Percentiles rank a stretch among this genome's conserved stretches.
Evolutionary conservation across 1,140 invertebrate species (phyloP).

Genomic region (Papilio helenus): DNA sequence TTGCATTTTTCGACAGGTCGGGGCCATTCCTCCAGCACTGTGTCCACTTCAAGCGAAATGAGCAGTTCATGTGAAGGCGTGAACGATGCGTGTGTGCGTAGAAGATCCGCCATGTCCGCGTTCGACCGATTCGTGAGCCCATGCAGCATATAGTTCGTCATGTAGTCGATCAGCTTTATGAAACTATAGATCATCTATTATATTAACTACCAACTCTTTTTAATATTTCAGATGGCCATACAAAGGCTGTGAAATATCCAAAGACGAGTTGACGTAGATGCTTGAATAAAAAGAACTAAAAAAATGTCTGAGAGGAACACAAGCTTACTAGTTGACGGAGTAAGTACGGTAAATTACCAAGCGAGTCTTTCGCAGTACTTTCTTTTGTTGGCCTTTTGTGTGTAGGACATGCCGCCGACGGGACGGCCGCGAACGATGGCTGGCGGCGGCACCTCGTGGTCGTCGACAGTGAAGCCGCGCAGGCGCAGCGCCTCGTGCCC

Average conservation of each 20-base stretch:
- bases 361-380: conserved; percentile 87
- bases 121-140: conserved; percentile 87
- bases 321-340: too few relatives aligned
- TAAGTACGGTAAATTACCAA: conserved; percentile 54
- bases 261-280: too few relatives aligned
- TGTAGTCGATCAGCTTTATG: conserved; percentile 89
- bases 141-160: conserved; percentile 88
- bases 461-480: conserved; percentile 89
- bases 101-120: conserved; percentile 83
- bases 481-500: conserved; percentile 89
- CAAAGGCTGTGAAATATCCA: too few relatives aligned
- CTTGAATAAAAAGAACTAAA: too few relatives aligned
- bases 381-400: conserved; percentile 91
- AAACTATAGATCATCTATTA: conserved; percentile 84
- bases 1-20: conserved; percentile 68
- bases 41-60: conserved; percentile 55
- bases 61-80: conserved; percentile 59
- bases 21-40: conserved; percentile 83
- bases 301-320: too few relatives aligned
- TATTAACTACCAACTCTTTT: neutral
- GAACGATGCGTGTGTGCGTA: conserved; percentile 82
- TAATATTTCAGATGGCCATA: too few relatives aligned
- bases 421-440: conserved; percentile 79
- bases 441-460: conserved; percentile 83
- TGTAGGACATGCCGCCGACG: conserved; percentile 89